Evolutionary conservation across 2,797 vertebrate genomes (phyloP).

Genomic region (Labroides dimidiatus): DNA sequence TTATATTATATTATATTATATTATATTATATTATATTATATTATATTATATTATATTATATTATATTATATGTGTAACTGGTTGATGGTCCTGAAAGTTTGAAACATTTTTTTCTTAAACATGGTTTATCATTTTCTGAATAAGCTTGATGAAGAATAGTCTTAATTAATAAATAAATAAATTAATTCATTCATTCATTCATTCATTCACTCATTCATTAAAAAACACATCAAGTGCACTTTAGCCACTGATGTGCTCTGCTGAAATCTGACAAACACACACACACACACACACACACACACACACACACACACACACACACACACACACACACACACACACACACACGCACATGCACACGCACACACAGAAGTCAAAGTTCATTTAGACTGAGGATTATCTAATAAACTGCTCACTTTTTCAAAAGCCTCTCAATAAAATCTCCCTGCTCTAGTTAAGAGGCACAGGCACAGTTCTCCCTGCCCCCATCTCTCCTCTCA

Average conservation of each 20-base stretch:
- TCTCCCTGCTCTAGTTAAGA: slow-evolving; percentile 41
- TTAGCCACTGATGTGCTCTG: background rate
- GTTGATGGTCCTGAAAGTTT: background rate
- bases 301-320: too few relatives aligned
- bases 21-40: too few relatives aligned
- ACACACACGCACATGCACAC: too few relatives aligned
- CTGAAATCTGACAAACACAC: slow-evolving; percentile 12
- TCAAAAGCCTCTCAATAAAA: slow-evolving; percentile 25
- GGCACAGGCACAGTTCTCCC: slow-evolving; percentile 11
- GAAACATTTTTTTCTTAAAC: background rate
- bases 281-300: background rate
- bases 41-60: too few relatives aligned
- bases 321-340: too few relatives aligned
- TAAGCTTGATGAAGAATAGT: background rate
- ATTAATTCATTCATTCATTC: too few relatives aligned
- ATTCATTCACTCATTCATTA: too few relatives aligned
- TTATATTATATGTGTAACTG: background rate
- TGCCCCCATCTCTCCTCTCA: slow-evolving; percentile 14
- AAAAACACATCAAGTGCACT: background rate
- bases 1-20: too few relatives aligned
- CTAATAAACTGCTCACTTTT: slow-evolving; percentile 18
- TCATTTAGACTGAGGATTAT: slow-evolving; percentile 24
- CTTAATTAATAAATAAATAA: too few relatives aligned
- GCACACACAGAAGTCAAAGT: background rate
- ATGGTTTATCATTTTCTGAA: background rate